Evolutionary conservation across 2,888 invertebrate species (phyloP), one percentile per base, ranked within the genome.

Genomic region (Melangyna quadrimaculata): DNA sequence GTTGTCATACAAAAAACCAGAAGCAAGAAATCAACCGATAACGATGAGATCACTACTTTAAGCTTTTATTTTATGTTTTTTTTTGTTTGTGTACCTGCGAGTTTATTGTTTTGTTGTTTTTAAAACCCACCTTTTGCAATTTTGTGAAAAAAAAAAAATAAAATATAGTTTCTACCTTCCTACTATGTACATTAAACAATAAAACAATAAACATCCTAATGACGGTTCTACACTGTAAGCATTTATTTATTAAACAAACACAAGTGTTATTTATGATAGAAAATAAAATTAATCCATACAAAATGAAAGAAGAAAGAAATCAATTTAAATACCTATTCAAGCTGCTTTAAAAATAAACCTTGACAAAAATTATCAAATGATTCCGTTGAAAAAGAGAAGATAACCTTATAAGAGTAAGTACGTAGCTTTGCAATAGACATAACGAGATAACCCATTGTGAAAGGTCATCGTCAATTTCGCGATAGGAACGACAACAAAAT

Each of bases 391-490:
- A 14, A n/a, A 9, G 12, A 40, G n/a, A 22, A 65, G 73, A 79
- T 69, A 79, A 57, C 14, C 37, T 29, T 12, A 35, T 6, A 6
- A 27, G 3, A 14, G 12, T 8, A 32, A 8, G 17, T 1, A n/a
- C 32, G 35, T 12, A 14, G 37, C 24, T 3, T 17, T n/a, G n/a
- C n/a, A n/a, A n/a, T n/a, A 57, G 35, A 71, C 57, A 37, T n/a
- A 51, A 19, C 19, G 22, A 63, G 81, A 81, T 81, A 81, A 81
- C 81, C 81, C 29, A 55, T 48, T 65, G 51, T 48, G 8, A 75
- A 53, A 77, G 81, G 75, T 81, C 75, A 77, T 53, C 63, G 40
- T 75, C 40, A 22, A 45, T 63, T 43, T 45, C n/a, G 24, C 14
- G 19, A 55, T 32, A 27, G 67, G 12, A 67, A 51, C n/a, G 59